Evolutionary conservation across 2,888 invertebrate genomes (phyloP), one percentile per base, ranked within the genome.

Genomic region (Zaprionus lineosus): DNA sequence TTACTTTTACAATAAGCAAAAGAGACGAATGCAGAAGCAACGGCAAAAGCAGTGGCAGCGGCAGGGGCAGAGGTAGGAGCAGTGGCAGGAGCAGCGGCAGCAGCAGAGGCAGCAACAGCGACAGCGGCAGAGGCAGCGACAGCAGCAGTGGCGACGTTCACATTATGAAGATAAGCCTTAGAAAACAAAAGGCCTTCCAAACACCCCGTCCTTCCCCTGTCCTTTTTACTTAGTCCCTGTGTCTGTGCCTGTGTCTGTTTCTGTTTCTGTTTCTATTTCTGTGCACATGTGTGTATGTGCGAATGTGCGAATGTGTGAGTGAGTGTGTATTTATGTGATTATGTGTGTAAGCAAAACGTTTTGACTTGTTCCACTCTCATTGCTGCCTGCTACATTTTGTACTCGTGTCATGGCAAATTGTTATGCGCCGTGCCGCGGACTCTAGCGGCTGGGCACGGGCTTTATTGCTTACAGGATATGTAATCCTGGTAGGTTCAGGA

Each of bases 131-230:
- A 26, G n/a, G 37, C 47, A 12, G 34, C 26, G n/a, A 36, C 47
- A 50, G 52, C 57, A 59, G 57, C 76, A 51, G 24, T 53, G 70
- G 69, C 69, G 83, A 78, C 81, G 69, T 72, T 64, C 82, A 81
- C 84, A 77, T 84, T 84, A 84, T 77, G 74, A 81, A 84, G 77
- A 77, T 77, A 77, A 84, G 78, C 76, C 78, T 70, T 58, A 43
- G 82, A 77, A 77, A 83, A 83, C 76, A 83, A 83, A 79, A 60
- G 83, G 65, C 39, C 51, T 53, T 40, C 31, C 21, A n/a, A n/a
- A n/a, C n/a, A n/a, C n/a, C n/a, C n/a, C n/a, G n/a, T n/a, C 41
- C 58, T 18, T 26, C 39, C 28, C 34, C 19, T 19, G 19, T 5
- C 19, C 19, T 3, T 19, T 19, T 3, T 19, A n/a, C n/a, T n/a